phyloP scores from a whole-genome alignment of 2,113 vertebrate genomes.

The Rousettus leschenaultii region DNA sequence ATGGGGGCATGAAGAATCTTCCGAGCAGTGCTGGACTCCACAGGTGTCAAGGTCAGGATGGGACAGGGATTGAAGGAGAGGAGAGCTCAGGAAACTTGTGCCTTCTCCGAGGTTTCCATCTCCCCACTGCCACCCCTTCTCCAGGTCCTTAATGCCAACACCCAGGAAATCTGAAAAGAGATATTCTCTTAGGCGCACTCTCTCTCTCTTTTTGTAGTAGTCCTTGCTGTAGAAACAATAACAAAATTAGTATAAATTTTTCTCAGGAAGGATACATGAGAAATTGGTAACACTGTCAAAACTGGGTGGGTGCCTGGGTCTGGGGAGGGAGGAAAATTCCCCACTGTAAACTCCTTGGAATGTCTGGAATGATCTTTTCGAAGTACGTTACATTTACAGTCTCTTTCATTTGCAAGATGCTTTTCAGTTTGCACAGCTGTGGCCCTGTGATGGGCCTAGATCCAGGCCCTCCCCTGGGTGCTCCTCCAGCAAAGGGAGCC shows the following conservation, averaged over 20 bases:
- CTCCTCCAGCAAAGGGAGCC: neutral
- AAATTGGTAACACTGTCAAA: neutral
- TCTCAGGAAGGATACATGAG: neutral
- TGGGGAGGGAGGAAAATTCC: neutral
- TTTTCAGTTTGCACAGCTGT: too few relatives aligned
- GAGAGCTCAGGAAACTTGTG: too few relatives aligned
- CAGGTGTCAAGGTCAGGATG: neutral
- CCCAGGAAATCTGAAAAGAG: neutral
- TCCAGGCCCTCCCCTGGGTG: neutral
- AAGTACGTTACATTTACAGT: too few relatives aligned
- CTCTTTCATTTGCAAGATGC: too few relatives aligned
- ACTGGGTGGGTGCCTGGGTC: neutral
- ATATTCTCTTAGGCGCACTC: too few relatives aligned
- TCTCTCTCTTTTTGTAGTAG: neutral
- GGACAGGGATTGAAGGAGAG: neutral
- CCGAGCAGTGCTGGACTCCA: neutral
- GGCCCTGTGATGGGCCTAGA: neutral
- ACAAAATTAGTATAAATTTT: neutral
- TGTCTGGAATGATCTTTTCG: too few relatives aligned
- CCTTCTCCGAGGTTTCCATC: neutral
- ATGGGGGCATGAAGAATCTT: neutral
- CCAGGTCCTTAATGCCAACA: neutral
- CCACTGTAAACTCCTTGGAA: too few relatives aligned
- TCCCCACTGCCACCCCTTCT: too few relatives aligned
- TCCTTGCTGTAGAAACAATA: neutral